These are phyloP conservation scores for Chanos chanos DNA, from an alignment of 2,797 vertebrate species.

Conservation along the genomic window DNA sequence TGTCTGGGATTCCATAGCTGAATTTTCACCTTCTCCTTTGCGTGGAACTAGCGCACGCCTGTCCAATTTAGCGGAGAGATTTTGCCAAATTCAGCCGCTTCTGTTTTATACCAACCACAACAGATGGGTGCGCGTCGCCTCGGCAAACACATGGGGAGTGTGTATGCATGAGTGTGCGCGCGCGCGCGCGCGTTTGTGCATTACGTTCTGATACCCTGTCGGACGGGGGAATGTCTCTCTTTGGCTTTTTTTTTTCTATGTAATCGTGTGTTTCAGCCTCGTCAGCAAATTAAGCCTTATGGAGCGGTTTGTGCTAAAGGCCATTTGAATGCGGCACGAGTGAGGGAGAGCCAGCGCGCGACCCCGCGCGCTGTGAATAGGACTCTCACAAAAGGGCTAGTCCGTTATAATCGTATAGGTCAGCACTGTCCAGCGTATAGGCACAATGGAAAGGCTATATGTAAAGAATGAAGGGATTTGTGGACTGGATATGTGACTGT, in stretches of 20 bases:
- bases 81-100: slow-evolving; percentile 52
- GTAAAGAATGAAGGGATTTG: slow-evolving; percentile 64
- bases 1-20: slow-evolving; percentile 49
- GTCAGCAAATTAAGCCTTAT: slow-evolving; percentile 61
- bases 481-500: slow-evolving; percentile 12
- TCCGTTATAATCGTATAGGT: slow-evolving; percentile 65
- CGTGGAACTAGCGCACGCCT: slow-evolving; percentile 20
- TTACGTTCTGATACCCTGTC: slow-evolving; percentile 5
- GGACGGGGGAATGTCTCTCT: slow-evolving; percentile 4
- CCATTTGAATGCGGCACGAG: not conserved
- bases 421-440: slow-evolving; percentile 66
- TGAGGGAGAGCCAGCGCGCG: slow-evolving; percentile 26
- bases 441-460: slow-evolving; percentile 61
- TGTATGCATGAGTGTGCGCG: slow-evolving; percentile 8
- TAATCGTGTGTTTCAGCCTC: slow-evolving; percentile 42
- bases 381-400: slow-evolving; percentile 24
- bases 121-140: slow-evolving; percentile 23
- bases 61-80: slow-evolving; percentile 46
- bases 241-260: slow-evolving; percentile 38
- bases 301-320: not conserved
- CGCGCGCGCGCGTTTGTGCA: slow-evolving; percentile 34
- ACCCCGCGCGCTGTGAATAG: slow-evolving; percentile 46
- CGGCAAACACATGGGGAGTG: slow-evolving; percentile 2
- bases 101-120: slow-evolving; percentile 60
- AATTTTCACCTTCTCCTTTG: slow-evolving; percentile 21